phyloP scores from a whole-genome alignment of 2,113 vertebrate genomes.

The Apodemus speciosus region DNA sequence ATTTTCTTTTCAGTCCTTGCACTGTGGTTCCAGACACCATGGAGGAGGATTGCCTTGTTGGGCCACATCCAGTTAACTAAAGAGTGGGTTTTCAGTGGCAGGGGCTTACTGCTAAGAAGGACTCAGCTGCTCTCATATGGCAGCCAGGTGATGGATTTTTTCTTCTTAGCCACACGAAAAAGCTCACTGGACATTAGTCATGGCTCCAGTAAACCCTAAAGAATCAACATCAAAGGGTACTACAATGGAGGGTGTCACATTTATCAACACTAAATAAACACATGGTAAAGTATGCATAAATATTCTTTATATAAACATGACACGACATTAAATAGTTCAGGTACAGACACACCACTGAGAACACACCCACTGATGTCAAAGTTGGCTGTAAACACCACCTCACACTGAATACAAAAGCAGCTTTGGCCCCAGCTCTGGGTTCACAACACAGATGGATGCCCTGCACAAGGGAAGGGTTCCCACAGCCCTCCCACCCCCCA shows the following conservation, averaged over 20 bases:
- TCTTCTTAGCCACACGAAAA: constrained; percentile 73
- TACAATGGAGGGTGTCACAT: constrained; percentile 83
- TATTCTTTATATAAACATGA: constrained; percentile 91
- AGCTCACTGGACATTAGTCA: constrained; percentile 64
- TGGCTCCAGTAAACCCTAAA: constrained; percentile 81
- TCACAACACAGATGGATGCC: constrained; percentile 84
- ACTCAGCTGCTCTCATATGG: constrained; percentile 1
- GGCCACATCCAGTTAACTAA: constrained; percentile 1
- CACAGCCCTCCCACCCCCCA: constrained; percentile 50
- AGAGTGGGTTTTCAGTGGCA: constrained; percentile 4
- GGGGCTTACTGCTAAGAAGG: not conserved
- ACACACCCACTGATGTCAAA: constrained; percentile 90
- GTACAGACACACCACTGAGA: constrained; percentile 92
- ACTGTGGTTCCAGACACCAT: not conserved
- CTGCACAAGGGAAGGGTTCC: constrained; percentile 73
- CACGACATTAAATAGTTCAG: constrained; percentile 90
- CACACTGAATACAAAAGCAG: constrained; percentile 93
- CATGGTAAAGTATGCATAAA: constrained; percentile 89
- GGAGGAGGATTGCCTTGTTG: not conserved
- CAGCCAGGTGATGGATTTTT: constrained; percentile 25
- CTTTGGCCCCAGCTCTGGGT: constrained; percentile 85
- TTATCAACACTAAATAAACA: constrained; percentile 90
- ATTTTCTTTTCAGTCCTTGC: constrained; percentile 10
- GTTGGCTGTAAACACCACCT: constrained; percentile 94
- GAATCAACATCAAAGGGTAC: constrained; percentile 82